These are phyloP conservation scores for Oceanodroma tethys DNA, from an alignment of 2,113 vertebrate genomes.

Conservation along the genomic window DNA sequence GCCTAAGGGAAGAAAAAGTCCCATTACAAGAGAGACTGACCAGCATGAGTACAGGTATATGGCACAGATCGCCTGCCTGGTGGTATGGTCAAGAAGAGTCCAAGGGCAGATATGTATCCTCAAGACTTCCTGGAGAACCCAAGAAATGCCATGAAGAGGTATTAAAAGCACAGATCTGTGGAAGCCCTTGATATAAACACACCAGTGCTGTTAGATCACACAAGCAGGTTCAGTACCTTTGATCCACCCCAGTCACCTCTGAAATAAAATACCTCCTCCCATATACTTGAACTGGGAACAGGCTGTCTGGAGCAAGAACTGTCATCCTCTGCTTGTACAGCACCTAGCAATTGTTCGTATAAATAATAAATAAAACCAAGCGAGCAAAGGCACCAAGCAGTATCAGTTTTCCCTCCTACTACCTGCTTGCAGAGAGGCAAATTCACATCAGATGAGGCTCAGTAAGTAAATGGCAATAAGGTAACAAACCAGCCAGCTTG, in stretches of 20 bases:
- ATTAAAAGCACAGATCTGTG: neutral
- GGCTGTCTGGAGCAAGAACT: neutral
- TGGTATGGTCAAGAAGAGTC: fast-evolving
- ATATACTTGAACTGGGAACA: neutral
- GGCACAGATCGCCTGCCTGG: neutral
- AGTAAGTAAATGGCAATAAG: neutral
- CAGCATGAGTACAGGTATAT: neutral
- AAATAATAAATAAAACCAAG: neutral
- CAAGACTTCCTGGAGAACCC: neutral
- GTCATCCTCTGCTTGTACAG: neutral
- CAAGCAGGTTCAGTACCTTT: neutral
- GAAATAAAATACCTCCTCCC: neutral
- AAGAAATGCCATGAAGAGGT: neutral
- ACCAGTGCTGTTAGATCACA: fast-evolving
- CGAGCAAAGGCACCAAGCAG: neutral
- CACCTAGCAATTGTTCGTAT: neutral
- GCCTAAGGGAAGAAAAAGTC: neutral
- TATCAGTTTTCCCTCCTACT: neutral
- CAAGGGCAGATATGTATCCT: neutral
- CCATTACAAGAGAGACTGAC: neutral
- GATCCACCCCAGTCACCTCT: neutral
- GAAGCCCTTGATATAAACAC: neutral
- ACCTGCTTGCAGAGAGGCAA: neutral
- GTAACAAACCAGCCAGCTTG: neutral
- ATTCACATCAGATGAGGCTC: neutral